Percentiles rank a stretch among this genome's conserved stretches.
These are phyloP conservation scores for Cecidostiba fungosa DNA, from an alignment of 2,888 invertebrate genomes.

Conservation along the genomic window DNA sequence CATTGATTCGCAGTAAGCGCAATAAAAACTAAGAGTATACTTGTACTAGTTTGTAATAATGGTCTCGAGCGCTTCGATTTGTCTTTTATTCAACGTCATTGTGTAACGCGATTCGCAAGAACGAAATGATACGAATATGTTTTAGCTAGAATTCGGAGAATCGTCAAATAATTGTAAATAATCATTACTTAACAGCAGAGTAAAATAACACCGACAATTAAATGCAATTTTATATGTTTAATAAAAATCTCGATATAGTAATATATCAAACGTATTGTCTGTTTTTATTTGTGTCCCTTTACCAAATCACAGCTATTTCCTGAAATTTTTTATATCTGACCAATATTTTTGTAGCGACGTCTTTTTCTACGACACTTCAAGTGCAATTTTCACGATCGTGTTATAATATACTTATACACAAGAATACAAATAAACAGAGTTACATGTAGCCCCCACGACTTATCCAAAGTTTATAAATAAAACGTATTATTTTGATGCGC, in stretches of 20 bases:
- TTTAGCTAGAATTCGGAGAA: constrained; percentile 44
- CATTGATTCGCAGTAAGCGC: neutral
- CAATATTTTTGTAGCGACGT: neutral
- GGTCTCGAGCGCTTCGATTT: constrained; percentile 27
- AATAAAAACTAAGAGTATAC: neutral
- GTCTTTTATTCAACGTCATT: constrained; percentile 39
- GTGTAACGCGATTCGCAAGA: constrained; percentile 35
- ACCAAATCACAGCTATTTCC: neutral
- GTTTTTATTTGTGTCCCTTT: neutral
- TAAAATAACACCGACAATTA: constrained; percentile 21
- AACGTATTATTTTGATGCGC: no score
- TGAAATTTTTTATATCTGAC: neutral
- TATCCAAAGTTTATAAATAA: no score
- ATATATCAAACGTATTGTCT: constrained; percentile 39
- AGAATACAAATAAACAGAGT: no score
- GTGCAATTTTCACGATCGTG: no score
- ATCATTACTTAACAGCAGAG: constrained; percentile 28
- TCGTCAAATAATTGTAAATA: constrained; percentile 46
- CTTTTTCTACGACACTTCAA: no score
- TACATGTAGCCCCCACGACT: no score
- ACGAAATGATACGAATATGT: constrained; percentile 21
- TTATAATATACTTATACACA: no score
- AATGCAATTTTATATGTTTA: constrained; percentile 58
- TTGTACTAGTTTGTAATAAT: neutral
- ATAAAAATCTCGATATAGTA: constrained; percentile 57